Base-by-base conservation (phyloP, 2,888 invertebrate species). In the Alentia gelatinosa region DNA sequence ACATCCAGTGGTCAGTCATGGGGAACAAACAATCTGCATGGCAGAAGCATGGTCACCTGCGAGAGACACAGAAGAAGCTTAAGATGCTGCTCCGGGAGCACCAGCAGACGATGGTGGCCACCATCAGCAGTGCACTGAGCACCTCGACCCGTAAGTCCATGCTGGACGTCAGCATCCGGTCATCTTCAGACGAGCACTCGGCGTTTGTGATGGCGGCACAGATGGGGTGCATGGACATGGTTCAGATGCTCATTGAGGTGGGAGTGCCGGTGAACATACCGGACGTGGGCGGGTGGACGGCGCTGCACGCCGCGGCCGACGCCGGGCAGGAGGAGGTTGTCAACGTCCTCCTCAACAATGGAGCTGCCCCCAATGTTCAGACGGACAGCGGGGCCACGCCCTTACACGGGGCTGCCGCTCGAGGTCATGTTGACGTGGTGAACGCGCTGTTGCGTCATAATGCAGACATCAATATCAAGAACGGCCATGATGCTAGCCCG, bases 281-380 rank as follows among this genome's bases (percentile, higher is more conserved):
- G 19, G 91, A 91, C 56, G 50, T 50, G n/a, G 91, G 92, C n/a
- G 92, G 92, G 30, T 92, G 92, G 92, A 92, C 92, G 42, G 91
- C 92, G 12, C 89, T 92, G 30, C 92, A 92, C 63, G 92, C 91
- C n/a, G 92, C 92, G 9, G 63, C 90, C 15, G 63, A 91, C 26
- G 88, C 90, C n/a, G 92, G 92, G 9, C 92, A 92, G 19, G 33
- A n/a, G 7, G 79, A 92, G 23, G 91, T 91, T 7, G 68, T 89
- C 9, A 63, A 90, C 40, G 26, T 91, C 19, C 89, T 91, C 30
- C 37, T 91, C 33, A 37, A 37, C 5, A 40, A 37, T 50, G 68
- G 74, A 5, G 90, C 90, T 23, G 79, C 23, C 12, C 33, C 42
- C 42, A 33, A 91, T 35, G 83, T 63, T 1, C 89, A 50, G 56